Percentiles rank a stretch among this genome's conserved stretches.
Conservation (phyloP, 2,797 vertebrate genomes). For the Capromys pilorides region DNA sequence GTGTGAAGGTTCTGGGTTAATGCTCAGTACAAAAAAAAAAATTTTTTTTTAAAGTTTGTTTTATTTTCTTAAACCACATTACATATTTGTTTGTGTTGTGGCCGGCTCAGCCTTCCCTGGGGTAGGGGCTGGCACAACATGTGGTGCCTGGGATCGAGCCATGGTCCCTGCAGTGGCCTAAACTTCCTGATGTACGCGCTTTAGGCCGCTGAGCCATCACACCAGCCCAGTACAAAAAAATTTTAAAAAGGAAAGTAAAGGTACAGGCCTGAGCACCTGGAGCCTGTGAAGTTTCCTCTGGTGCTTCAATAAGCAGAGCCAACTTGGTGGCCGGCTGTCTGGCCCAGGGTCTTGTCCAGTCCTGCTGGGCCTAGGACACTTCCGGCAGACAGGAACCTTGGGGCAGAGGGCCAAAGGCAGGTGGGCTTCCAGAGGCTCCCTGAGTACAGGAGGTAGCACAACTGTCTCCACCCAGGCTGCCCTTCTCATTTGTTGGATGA, state of each 20-base stretch:
- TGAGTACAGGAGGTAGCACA: not conserved
- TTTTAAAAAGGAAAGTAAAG: not conserved
- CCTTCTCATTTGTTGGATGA: constrained; percentile 47
- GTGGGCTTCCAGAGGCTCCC: not conserved
- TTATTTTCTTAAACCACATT: too few species aligned
- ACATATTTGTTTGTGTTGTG: too few species aligned
- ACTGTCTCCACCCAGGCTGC: not conserved
- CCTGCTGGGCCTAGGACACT: not conserved
- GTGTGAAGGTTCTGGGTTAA: not conserved
- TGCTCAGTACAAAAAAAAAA: not conserved
- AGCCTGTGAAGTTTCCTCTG: not conserved
- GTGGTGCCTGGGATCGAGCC: too few species aligned
- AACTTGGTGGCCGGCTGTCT: not conserved
- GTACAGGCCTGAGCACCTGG: not conserved
- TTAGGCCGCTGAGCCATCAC: too few species aligned
- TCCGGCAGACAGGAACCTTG: not conserved
- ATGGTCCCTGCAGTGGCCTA: too few species aligned
- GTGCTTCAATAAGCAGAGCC: not conserved
- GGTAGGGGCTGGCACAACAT: too few species aligned
- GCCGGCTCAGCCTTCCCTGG: too few species aligned
- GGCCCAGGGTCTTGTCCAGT: not conserved
- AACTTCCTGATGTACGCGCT: too few species aligned
- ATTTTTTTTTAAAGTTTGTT: too few species aligned
- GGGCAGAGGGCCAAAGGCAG: not conserved
- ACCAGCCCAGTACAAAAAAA: too few species aligned